These are phyloP conservation scores for Taenioides sp. DNA, from an alignment of 2,797 vertebrate species.

Conservation along the genomic window DNA sequence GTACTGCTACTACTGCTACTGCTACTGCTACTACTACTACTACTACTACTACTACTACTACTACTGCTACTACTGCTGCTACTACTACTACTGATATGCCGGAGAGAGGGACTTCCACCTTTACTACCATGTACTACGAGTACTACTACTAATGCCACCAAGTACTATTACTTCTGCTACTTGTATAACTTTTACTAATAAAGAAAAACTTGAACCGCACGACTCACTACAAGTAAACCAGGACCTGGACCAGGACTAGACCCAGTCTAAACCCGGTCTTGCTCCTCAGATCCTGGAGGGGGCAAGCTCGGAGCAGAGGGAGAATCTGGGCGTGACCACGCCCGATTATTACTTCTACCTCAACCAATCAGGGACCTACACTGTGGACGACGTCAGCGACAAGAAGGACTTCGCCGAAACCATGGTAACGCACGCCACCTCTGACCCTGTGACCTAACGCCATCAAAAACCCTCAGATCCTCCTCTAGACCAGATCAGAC, in stretches of 20 bases:
- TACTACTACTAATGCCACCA: no score
- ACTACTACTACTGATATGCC: neutral
- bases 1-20: no score
- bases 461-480: no score
- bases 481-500: no score
- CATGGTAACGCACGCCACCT: slow-evolving; percentile 61
- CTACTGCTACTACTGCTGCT: no score
- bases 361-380: slow-evolving; percentile 83
- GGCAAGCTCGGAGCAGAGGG: slow-evolving; percentile 73
- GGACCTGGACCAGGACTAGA: no score
- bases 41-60: neutral
- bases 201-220: no score
- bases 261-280: no score
- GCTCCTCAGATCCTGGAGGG: slow-evolving; percentile 58
- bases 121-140: neutral
- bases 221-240: no score
- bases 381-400: slow-evolving; percentile 82
- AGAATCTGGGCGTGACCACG: slow-evolving; percentile 81
- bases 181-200: no score
- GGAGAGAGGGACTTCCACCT: no score
- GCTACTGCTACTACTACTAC: neutral
- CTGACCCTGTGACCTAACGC: slow-evolving; percentile 10
- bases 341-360: slow-evolving; percentile 85
- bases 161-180: no score
- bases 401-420: slow-evolving; percentile 82